Percentiles rank a stretch among this genome's conserved stretches.
These are phyloP conservation scores for Sarcophilus harrisii DNA, from an alignment of 2,797 vertebrate genomes.

Conservation along the genomic window DNA sequence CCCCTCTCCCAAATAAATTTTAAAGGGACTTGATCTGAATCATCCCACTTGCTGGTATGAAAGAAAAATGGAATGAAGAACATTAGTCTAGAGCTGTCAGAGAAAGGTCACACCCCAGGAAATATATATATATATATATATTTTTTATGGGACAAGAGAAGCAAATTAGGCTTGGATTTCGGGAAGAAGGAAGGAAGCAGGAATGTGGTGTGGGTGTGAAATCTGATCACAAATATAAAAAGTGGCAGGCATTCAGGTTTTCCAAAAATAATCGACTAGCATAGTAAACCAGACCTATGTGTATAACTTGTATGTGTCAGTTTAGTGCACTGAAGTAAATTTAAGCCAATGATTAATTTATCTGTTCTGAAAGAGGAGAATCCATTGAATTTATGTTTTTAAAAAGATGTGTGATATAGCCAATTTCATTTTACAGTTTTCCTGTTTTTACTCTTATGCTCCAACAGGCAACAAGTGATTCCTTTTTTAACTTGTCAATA, in stretches of 20 bases:
- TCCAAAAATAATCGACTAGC: neutral
- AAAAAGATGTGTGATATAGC: neutral
- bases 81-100: neutral
- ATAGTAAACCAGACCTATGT: neutral
- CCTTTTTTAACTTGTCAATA: neutral
- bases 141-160: neutral
- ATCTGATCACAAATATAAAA: neutral
- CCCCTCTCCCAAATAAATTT: neutral
- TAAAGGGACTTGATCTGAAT: neutral
- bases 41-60: neutral
- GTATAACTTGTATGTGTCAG: neutral
- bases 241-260: neutral
- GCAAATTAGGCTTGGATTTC: conserved; percentile 5
- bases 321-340: neutral
- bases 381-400: neutral
- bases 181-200: conserved; percentile 4
- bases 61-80: neutral
- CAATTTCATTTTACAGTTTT: neutral
- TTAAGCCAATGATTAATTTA: neutral
- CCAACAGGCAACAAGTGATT: neutral
- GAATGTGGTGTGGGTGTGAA: conserved; percentile 13
- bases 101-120: neutral
- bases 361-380: neutral
- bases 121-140: too few relatives aligned
- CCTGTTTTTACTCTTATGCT: neutral